phyloP scores from a whole-genome alignment of 2,797 vertebrate species.

The Sebastolobus altivelis region DNA sequence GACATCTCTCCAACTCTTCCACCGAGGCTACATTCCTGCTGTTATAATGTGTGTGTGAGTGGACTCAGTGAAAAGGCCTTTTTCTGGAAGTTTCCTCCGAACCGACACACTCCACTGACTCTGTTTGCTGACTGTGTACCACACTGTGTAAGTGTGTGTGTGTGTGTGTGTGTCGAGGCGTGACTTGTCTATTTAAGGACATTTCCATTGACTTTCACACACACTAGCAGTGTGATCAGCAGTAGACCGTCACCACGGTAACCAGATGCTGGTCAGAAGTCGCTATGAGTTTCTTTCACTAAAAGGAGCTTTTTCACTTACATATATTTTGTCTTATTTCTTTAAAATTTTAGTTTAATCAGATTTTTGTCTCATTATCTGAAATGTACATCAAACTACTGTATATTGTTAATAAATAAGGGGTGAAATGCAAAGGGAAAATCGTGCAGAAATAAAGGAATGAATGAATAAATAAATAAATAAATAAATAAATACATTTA shows the following conservation, averaged over 20 bases:
- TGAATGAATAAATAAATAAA: no score
- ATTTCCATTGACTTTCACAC: slow-evolving; percentile 53
- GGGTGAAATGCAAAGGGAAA: no score
- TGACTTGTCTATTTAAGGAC: slow-evolving; percentile 73
- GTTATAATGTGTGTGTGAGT: slow-evolving; percentile 15
- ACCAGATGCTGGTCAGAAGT: slow-evolving; percentile 55
- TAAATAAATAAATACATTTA: no score
- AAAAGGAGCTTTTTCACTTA: background rate
- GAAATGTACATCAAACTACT: background rate
- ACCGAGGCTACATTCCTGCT: slow-evolving; percentile 20
- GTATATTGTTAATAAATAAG: no score
- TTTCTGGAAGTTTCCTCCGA: slow-evolving; percentile 56
- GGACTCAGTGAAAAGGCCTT: slow-evolving; percentile 48
- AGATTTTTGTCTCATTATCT: background rate
- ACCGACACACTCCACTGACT: slow-evolving; percentile 63
- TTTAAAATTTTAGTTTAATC: background rate
- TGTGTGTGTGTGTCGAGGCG: slow-evolving; percentile 49
- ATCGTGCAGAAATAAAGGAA: no score
- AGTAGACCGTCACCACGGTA: slow-evolving; percentile 35
- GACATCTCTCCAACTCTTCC: slow-evolving; percentile 25
- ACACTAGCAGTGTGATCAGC: slow-evolving; percentile 23
- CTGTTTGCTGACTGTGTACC: slow-evolving; percentile 49
- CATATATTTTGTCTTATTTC: background rate
- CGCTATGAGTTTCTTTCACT: background rate
- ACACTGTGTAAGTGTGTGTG: slow-evolving; percentile 4